Percentiles rank a stretch among this genome's conserved stretches.
Conservation (phyloP, 1,140 invertebrate genomes). For the Stegodyphus dumicola region DNA sequence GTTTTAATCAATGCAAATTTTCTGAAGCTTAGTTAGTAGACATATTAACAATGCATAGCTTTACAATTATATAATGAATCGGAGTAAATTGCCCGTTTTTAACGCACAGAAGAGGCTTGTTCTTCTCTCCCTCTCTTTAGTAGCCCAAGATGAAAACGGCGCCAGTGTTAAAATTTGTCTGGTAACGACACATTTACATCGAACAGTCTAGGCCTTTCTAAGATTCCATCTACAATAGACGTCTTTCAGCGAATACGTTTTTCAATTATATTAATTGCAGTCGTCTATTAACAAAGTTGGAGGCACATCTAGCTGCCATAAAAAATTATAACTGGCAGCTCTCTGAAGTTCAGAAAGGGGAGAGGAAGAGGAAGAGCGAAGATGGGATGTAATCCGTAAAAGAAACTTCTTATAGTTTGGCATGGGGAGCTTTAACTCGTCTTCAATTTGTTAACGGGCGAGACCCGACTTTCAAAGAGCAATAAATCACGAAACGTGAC, state of each 20-base stretch:
- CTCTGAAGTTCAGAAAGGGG: neutral
- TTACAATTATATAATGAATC: too few relatives aligned
- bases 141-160: too few relatives aligned
- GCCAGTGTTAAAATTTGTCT: too few relatives aligned
- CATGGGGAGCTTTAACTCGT: constrained; percentile 49
- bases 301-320: constrained; percentile 19
- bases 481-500: constrained; percentile 51
- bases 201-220: too few relatives aligned
- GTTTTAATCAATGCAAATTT: too few relatives aligned
- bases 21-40: too few relatives aligned
- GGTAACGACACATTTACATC: too few relatives aligned
- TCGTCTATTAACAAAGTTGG: constrained; percentile 23
- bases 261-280: constrained; percentile 44
- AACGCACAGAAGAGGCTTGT: too few relatives aligned
- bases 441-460: constrained; percentile 56
- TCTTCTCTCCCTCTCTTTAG: too few relatives aligned
- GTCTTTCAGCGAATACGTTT: constrained; percentile 16
- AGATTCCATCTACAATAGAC: neutral
- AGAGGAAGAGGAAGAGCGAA: neutral
- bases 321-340: constrained; percentile 19
- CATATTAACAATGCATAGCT: too few relatives aligned
- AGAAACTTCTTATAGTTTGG: constrained; percentile 41
- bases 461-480: constrained; percentile 26
- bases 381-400: constrained; percentile 7
- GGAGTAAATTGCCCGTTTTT: too few relatives aligned